A percentile compares a stretch with the other conserved stretches of the same genome.
Conservation (phyloP, 2,888 invertebrate species). For the Archaeoteleia sp. region DNA sequence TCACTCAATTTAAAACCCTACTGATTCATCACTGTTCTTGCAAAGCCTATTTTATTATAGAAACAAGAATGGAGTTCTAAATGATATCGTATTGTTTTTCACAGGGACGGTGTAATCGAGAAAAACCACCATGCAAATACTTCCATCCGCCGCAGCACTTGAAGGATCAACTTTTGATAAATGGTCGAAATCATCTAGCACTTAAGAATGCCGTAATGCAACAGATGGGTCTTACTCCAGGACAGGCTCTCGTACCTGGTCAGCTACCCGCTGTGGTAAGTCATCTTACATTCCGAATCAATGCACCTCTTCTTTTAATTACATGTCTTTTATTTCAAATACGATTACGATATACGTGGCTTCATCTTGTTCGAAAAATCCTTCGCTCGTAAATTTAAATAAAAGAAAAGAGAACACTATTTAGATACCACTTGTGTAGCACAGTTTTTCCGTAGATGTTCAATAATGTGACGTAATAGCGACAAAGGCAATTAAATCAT, state of each 20-base stretch:
- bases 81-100: conserved; percentile 30
- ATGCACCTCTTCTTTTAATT: conserved; percentile 22
- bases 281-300: conserved; percentile 57
- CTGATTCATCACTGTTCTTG: too few species aligned
- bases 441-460: conserved; percentile 34
- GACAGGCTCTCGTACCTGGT: conserved; percentile 92
- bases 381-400: conserved; percentile 46
- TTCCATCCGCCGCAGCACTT: conserved; percentile 99
- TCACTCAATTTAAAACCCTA: too few species aligned
- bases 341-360: conserved; percentile 37
- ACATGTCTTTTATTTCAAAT: conserved; percentile 15
- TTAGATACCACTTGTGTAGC: conserved; percentile 42
- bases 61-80: background rate
- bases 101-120: conserved; percentile 99
- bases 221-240: conserved; percentile 95
- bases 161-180: conserved; percentile 99
- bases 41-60: too few species aligned
- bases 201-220: conserved; percentile 98
- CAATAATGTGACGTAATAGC: conserved; percentile 27
- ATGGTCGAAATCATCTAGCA: conserved; percentile 99
- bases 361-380: conserved; percentile 36
- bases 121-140: conserved; percentile 99
- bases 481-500: conserved; percentile 25
- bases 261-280: conserved; percentile 96
- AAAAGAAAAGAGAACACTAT: background rate